Percentiles rank a stretch among this genome's conserved stretches.
Conservation (phyloP, 2,888 invertebrate species). For the Melinopterus prodromus region DNA sequence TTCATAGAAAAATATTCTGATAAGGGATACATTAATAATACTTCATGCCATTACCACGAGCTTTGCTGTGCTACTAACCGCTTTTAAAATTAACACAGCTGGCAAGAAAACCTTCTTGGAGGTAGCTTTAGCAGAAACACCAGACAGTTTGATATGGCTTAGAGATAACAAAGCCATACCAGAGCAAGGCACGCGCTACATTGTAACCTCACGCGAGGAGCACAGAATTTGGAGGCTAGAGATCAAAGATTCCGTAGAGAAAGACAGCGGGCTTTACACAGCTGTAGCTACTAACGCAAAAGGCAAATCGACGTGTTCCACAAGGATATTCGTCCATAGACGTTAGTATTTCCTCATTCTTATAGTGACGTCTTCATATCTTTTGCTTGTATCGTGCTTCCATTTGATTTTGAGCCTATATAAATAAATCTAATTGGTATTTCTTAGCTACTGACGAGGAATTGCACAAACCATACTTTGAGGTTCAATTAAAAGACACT, state of each 20-base stretch:
- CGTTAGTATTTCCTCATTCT: constrained; percentile 65
- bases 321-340: constrained; percentile 86
- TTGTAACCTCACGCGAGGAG: constrained; percentile 67
- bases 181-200: constrained; percentile 72
- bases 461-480: constrained; percentile 82
- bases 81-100: constrained; percentile 63
- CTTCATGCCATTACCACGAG: constrained; percentile 13
- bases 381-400: background rate
- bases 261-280: constrained; percentile 90
- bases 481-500: constrained; percentile 86
- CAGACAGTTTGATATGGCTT: constrained; percentile 80
- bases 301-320: constrained; percentile 85
- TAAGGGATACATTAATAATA: too few relatives aligned
- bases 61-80: constrained; percentile 21
- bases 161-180: constrained; percentile 87
- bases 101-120: constrained; percentile 86
- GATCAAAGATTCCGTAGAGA: constrained; percentile 75
- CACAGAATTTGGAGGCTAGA: constrained; percentile 74
- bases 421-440: background rate
- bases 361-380: background rate
- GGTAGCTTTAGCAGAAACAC: constrained; percentile 73
- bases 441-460: constrained; percentile 73
- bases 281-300: constrained; percentile 84
- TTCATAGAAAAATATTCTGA: too few relatives aligned
- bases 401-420: background rate